A percentile compares a stretch with the other conserved stretches of the same genome.
phyloP scores from a whole-genome alignment of 2,113 vertebrate species.

The Catharus minimus region DNA sequence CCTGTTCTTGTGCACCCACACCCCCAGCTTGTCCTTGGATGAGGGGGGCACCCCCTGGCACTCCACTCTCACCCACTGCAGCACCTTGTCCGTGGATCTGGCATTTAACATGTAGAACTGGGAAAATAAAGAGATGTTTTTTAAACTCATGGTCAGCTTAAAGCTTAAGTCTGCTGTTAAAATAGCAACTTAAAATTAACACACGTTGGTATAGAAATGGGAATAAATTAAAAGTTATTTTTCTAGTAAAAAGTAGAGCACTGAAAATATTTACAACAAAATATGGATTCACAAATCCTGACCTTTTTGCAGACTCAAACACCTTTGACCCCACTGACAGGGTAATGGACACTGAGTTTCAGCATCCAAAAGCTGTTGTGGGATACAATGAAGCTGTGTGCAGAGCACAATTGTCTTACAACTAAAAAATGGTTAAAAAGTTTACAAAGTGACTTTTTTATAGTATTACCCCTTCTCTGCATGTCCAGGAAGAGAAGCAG shows the following conservation, averaged over 20 bases:
- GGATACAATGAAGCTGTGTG: background rate
- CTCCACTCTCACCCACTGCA: slow-evolving; percentile 92
- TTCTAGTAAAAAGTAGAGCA: background rate
- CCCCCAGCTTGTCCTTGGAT: slow-evolving; percentile 95
- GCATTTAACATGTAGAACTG: slow-evolving; percentile 92
- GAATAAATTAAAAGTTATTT: background rate
- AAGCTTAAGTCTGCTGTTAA: background rate
- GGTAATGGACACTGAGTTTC: background rate
- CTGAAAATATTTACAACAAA: background rate
- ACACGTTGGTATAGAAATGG: rapidly evolving
- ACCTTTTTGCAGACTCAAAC: background rate
- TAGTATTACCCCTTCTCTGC: background rate
- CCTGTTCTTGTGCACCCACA: slow-evolving; percentile 95
- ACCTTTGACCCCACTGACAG: background rate
- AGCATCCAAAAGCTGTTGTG: background rate
- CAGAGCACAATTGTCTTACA: background rate
- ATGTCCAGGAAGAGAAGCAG: background rate
- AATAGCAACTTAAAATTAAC: background rate
- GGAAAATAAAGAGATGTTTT: background rate
- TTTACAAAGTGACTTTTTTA: background rate
- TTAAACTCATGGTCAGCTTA: background rate
- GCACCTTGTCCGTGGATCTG: slow-evolving; percentile 74
- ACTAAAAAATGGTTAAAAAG: background rate
- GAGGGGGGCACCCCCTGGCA: slow-evolving; percentile 90
- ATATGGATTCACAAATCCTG: background rate